phyloP scores from a whole-genome alignment of 2,888 invertebrate species.

The Epinotia ramella region DNA sequence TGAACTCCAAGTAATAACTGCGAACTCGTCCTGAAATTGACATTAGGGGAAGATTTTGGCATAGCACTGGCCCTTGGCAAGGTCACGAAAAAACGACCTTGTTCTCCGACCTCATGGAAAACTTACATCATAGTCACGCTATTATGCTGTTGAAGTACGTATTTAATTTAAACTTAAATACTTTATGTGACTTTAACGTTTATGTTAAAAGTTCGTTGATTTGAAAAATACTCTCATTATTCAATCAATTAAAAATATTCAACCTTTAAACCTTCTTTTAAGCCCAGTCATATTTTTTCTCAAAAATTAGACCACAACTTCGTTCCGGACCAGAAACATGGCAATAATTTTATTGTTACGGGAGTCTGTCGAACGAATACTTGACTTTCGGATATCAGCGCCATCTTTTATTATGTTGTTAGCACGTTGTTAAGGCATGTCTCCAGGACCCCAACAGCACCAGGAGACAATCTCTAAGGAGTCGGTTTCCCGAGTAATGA shows the following conservation, averaged over 20 bases:
- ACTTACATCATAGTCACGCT: conserved; percentile 35
- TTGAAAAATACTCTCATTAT: not conserved
- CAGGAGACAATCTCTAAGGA: no score
- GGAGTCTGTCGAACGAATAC: no score
- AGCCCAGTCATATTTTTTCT: not conserved
- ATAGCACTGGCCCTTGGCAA: conserved; percentile 34
- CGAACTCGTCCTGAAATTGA: conserved; percentile 46
- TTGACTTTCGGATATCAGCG: no score
- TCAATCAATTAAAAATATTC: not conserved
- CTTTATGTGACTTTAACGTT: conserved; percentile 30
- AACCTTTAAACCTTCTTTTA: not conserved
- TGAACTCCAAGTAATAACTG: conserved; percentile 38
- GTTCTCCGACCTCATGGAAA: conserved; percentile 37
- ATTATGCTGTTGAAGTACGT: conserved; percentile 14
- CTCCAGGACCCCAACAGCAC: no score
- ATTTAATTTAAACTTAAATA: conserved; percentile 17
- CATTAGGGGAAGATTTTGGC: conserved; percentile 45
- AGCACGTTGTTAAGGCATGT: no score
- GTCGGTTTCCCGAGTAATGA: no score
- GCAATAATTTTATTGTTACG: no score
- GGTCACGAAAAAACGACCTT: conserved; percentile 47
- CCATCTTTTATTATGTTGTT: no score
- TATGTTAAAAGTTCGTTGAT: not conserved
- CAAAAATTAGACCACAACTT: no score
- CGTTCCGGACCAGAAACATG: no score